phyloP scores from a whole-genome alignment of 92 coral and sea anemone species.

The Porites lobata region DNA sequence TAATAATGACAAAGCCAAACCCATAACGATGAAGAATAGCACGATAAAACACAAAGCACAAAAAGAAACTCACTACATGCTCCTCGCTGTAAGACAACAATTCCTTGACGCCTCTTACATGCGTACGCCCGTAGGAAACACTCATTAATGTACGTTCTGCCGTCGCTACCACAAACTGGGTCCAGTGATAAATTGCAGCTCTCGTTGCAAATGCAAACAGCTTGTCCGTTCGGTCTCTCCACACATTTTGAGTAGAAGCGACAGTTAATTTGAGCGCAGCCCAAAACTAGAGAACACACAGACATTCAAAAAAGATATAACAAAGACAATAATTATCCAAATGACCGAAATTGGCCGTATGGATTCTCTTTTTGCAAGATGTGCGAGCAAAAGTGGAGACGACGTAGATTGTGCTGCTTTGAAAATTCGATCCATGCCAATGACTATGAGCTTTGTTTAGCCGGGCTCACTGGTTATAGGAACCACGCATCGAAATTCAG shows the following conservation, averaged over 20 bases:
- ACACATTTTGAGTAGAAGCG: conserved; percentile 86
- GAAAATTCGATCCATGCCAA: no score
- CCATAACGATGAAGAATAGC: background rate
- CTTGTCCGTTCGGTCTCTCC: conserved; percentile 81
- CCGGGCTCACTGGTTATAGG: no score
- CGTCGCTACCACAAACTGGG: conserved; percentile 97
- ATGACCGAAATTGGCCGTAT: no score
- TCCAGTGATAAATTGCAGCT: conserved; percentile 78
- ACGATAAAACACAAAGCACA: background rate
- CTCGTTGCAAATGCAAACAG: conserved; percentile 85
- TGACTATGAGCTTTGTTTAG: no score
- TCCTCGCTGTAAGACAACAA: conserved; percentile 82
- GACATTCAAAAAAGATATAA: background rate
- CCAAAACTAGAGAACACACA: conserved; percentile 57
- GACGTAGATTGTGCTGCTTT: no score
- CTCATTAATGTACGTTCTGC: conserved; percentile 92
- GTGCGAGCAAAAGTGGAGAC: no score
- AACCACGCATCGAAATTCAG: no score
- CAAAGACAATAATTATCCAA: background rate
- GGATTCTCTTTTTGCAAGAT: no score
- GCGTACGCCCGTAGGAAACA: conserved; percentile 89
- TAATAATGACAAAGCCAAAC: background rate
- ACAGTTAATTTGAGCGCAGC: conserved; percentile 85
- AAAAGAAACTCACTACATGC: conserved; percentile 83
- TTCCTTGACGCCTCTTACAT: conserved; percentile 81